Evolutionary conservation across 2,797 vertebrate species (phyloP).

Genomic region (Etheostoma perlongum): DNA sequence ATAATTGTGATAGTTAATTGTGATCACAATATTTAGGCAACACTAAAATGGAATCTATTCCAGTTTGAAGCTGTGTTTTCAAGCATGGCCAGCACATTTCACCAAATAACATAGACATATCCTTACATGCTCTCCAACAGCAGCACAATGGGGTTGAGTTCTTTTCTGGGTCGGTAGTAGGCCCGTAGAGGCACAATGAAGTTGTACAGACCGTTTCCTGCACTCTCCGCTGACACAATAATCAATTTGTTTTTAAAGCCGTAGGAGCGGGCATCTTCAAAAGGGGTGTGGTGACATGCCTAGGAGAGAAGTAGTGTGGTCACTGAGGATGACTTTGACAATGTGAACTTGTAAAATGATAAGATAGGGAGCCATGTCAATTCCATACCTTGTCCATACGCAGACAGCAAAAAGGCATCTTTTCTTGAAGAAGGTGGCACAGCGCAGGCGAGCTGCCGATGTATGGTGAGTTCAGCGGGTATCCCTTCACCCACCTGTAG

Average conservation of each 20-base stretch:
- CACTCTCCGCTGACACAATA: slow-evolving; percentile 89
- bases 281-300: slow-evolving; percentile 87
- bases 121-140: slow-evolving; percentile 89
- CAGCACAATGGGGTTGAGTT: slow-evolving; percentile 89
- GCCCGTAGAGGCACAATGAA: slow-evolving; percentile 89
- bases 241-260: slow-evolving; percentile 90
- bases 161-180: slow-evolving; percentile 88
- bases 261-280: slow-evolving; percentile 88
- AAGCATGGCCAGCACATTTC: neutral
- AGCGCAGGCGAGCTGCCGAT: slow-evolving; percentile 90
- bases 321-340: neutral
- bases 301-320: slow-evolving; percentile 49
- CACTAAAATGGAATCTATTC: neutral
- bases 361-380: neutral
- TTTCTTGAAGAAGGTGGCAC: slow-evolving; percentile 89
- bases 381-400: slow-evolving; percentile 86
- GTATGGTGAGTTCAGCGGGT: slow-evolving; percentile 89
- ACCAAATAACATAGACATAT: neutral
- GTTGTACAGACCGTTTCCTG: slow-evolving; percentile 90
- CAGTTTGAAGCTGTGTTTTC: slow-evolving; percentile 16
- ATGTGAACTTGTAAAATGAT: neutral
- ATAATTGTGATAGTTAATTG: too few species aligned
- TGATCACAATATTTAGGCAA: too few species aligned
- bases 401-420: slow-evolving; percentile 90
- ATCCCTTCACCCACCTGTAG: slow-evolving; percentile 89